These are phyloP conservation scores for Malacosoma neustria DNA, from an alignment of 2,888 invertebrate genomes.

Conservation along the genomic window DNA sequence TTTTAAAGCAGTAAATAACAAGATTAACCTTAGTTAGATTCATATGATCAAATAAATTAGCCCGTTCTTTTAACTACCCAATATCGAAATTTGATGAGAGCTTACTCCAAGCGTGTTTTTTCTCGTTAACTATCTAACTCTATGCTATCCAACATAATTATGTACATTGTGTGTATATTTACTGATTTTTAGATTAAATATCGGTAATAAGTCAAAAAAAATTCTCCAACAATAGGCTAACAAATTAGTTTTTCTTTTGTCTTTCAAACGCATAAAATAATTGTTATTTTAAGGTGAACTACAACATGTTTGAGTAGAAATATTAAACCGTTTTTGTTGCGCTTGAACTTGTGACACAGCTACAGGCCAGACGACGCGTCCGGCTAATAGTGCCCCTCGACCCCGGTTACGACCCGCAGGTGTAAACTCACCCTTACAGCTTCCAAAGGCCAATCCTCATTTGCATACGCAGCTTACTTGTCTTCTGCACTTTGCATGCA, in stretches of 20 bases:
- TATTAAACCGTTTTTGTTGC: constrained; percentile 7
- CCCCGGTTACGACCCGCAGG: constrained; percentile 29
- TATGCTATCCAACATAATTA: too few relatives aligned
- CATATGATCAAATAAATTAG: too few relatives aligned
- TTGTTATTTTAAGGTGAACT: neutral
- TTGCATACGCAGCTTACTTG: constrained; percentile 53
- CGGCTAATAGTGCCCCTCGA: constrained; percentile 13
- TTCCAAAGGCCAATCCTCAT: constrained; percentile 42
- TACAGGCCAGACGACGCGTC: constrained; percentile 20
- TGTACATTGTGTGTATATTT: too few relatives aligned
- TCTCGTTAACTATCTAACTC: too few relatives aligned
- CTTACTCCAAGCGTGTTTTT: too few relatives aligned
- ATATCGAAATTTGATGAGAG: too few relatives aligned
- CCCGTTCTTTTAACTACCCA: too few relatives aligned
- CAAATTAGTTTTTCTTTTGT: neutral
- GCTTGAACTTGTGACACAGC: constrained; percentile 25
- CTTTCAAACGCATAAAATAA: neutral
- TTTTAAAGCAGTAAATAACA: too few relatives aligned
- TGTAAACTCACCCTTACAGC: constrained; percentile 45
- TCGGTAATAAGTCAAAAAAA: too few relatives aligned
- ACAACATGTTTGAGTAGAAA: neutral
- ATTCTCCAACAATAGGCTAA: neutral
- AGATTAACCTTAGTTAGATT: too few relatives aligned
- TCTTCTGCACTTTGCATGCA: constrained; percentile 65
- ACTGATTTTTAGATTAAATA: too few relatives aligned